Conservation (phyloP, 2,888 invertebrate species). For the Epinotia demarniana region DNA sequence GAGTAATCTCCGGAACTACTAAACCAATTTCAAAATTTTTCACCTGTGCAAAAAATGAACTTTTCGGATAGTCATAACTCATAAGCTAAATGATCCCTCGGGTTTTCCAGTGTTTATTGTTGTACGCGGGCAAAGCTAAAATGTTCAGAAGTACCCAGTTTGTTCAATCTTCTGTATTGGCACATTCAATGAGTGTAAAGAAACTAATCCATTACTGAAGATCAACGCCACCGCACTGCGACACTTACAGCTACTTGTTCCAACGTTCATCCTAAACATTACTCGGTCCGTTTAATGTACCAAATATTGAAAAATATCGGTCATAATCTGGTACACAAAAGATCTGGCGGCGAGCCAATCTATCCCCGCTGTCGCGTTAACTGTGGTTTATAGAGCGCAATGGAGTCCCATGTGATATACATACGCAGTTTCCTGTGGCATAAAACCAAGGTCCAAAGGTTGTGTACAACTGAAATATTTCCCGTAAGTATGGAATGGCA, state of each 20-base stretch:
- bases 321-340: conserved; percentile 26
- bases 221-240: conserved; percentile 13
- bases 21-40: too few species aligned
- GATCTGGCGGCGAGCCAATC: conserved; percentile 28
- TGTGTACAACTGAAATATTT: neutral
- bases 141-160: neutral
- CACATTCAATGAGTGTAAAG: neutral
- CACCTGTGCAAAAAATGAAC: too few species aligned
- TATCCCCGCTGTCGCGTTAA: conserved; percentile 33
- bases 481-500: neutral
- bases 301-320: conserved; percentile 31
- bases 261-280: conserved; percentile 10
- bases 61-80: too few species aligned
- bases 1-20: too few species aligned
- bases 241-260: neutral
- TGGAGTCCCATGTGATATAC: conserved; percentile 21
- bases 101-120: too few species aligned
- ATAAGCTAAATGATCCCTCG: too few species aligned
- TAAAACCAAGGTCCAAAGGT: neutral
- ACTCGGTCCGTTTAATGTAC: conserved; percentile 23
- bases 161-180: neutral
- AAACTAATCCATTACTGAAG: conserved; percentile 15
- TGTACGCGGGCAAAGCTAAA: neutral
- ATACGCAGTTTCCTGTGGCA: conserved; percentile 15
- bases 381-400: conserved; percentile 29